Base-by-base conservation (phyloP, 2,888 invertebrate species). In the Eupeodes luniger region DNA sequence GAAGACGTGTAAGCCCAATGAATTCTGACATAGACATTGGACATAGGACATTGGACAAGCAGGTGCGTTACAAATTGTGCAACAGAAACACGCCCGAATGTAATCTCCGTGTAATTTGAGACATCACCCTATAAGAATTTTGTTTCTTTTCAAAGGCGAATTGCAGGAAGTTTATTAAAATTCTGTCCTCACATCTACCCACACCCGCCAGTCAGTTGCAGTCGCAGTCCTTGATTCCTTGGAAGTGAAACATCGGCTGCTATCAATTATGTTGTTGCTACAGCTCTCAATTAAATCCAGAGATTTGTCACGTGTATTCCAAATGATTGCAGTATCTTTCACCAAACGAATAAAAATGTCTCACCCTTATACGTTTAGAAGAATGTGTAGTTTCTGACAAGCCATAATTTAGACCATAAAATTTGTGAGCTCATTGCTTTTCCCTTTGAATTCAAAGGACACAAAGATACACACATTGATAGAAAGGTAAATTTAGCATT, bases 31-130 rank as follows among this genome's bases (percentile, higher is more conserved):
- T 16, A 3, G 61, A 5, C 36, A 36, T 57, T 11, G 16, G 61
- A 5, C 36, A 36, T 57, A 16, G 44, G 36, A 44, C 47, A 78
- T 12, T 47, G 51, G 36, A 69, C 51, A 69, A 75, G 86, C 86
- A 87, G 87, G 83, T 87, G 83, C 69, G 49, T 62, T 62, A 53
- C 47, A 77, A 75, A 44, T 59, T 66, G 62, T 82, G 51, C 55
- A 57, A 53, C 66, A 66, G 66, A 66, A 66, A 66, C 66, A 66
- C 66, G 47, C 64, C 72, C 67, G 67, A 59, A 79, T 84, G 67
- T 84, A 75, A 84, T 84, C 44, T 61, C 75, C 75, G 36, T 80
- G 79, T 84, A 80, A 79, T 80, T 80, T 81, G 70, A 76, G 57
- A 51, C 66, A 34, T 59, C 59, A 53, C 5, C 27, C 51, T 57